phyloP scores from a whole-genome alignment of 2,888 invertebrate species.

The Marronus borbonicus region DNA sequence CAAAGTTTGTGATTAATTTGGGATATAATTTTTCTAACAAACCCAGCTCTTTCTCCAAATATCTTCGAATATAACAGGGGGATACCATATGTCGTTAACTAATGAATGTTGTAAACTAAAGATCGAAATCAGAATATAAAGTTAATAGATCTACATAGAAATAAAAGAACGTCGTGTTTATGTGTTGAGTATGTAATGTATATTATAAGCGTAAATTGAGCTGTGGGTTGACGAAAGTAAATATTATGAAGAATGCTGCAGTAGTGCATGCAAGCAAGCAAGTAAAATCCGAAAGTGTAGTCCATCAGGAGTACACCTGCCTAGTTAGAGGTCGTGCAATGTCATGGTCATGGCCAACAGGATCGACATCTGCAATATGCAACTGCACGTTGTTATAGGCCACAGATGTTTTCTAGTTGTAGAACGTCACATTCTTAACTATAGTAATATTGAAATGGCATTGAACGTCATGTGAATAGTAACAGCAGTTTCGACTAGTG shows the following conservation, averaged over 20 bases:
- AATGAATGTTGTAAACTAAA: too few species aligned
- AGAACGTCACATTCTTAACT: constrained; percentile 50
- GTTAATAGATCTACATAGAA: too few species aligned
- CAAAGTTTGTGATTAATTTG: too few species aligned
- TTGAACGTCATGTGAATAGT: constrained; percentile 43
- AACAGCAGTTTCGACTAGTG: constrained; percentile 28
- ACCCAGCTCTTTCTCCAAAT: too few species aligned
- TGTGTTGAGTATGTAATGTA: too few species aligned
- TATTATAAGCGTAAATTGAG: neutral
- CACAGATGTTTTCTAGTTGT: constrained; percentile 54
- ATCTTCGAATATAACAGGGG: too few species aligned
- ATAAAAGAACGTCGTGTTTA: neutral
- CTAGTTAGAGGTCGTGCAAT: constrained; percentile 68
- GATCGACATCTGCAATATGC: constrained; percentile 70
- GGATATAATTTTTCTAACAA: too few species aligned
- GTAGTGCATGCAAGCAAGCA: constrained; percentile 7
- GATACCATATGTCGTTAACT: too few species aligned
- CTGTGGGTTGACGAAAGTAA: constrained; percentile 12
- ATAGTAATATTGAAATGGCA: constrained; percentile 47
- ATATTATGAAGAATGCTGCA: neutral
- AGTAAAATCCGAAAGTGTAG: constrained; percentile 50
- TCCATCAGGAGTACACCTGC: constrained; percentile 59
- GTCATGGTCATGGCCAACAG: constrained; percentile 71
- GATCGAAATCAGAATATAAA: too few species aligned
- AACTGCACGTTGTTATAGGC: constrained; percentile 60